Base-by-base conservation (phyloP, 2,113 vertebrate species). In the Lophochroa leadbeateri region DNA sequence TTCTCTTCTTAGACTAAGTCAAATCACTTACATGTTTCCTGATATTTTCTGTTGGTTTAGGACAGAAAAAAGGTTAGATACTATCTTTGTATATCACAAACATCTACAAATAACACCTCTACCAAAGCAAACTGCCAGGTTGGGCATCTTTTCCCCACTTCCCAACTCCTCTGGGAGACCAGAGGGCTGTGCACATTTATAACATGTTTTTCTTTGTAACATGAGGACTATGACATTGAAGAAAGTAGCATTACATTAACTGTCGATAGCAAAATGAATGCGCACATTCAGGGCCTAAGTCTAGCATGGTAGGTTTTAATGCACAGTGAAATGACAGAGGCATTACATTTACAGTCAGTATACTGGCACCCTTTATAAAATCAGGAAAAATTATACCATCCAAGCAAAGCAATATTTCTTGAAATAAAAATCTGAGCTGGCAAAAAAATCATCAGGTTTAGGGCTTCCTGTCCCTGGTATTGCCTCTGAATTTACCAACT, bases 401-500 rank as follows among this genome's bases (percentile, higher is more conserved):
- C 33, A 68, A 70, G 81, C 37, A 88, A 82, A 60, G 70, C 47
- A 82, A 78, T 61, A 52, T 57, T 58, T 72, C 67, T 79, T 50
- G 61, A 91, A 87, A 92, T 58, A 86, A 93, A 93, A 74, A 65
- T 41, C 46, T 71, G 82, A 77, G 37, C 37, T 80, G 75, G 46
- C 50, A 3, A 3, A 79, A 92, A 92, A 91, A 80, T 91, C 76
- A 74, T 33, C 2, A 1, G 7, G 0, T 91, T 90, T 64, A 57
- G 52, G 37, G 79, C 61, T 93, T 69, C 50, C 55, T 86, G 46
- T 70, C 76, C 86, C 64, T 50, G 50, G 13, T 44, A 37, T 6
- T 83, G 60, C 82, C 91, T 83, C 37, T 67, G 82, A 78, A 94
- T 94, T 91, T 91, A 90, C 53, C 63, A 69, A 61, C 23, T 70